Evolutionary conservation across 2,888 invertebrate genomes (phyloP).

Genomic region (Sinohyriopsis cumingii): DNA sequence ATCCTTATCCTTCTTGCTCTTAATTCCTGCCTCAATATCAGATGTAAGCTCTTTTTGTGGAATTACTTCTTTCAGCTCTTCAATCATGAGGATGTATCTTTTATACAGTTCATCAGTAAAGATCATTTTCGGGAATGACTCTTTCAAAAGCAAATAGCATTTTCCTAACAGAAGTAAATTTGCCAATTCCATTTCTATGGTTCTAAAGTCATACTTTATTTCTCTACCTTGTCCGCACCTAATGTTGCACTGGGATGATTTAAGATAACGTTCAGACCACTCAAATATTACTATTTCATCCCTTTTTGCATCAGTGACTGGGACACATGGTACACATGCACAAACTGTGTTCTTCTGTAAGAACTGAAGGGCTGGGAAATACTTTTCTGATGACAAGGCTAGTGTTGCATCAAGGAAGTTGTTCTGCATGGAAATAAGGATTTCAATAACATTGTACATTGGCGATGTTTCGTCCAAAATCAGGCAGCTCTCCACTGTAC

Average conservation of each 20-base stretch:
- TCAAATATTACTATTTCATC: conserved; percentile 10
- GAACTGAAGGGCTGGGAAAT: conserved; percentile 19
- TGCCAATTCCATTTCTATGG: conserved; percentile 33
- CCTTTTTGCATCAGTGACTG: conserved; percentile 17
- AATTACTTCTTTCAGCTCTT: conserved; percentile 15
- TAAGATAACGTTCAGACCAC: conserved; percentile 16
- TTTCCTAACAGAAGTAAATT: conserved; percentile 23
- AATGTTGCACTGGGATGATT: conserved; percentile 31
- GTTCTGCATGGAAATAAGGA: conserved; percentile 33
- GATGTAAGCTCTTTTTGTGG: conserved; percentile 27
- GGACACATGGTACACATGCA: conserved; percentile 12
- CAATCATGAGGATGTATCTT: conserved; percentile 26
- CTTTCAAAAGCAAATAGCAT: conserved; percentile 14
- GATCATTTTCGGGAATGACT: conserved; percentile 24
- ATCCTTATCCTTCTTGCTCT: conserved; percentile 17
- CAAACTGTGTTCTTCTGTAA: conserved; percentile 8
- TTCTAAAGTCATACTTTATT: conserved; percentile 30
- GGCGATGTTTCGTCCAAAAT: conserved; percentile 20
- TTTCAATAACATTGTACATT: conserved; percentile 20
- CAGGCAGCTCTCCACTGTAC: conserved; percentile 14
- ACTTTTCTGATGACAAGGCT: conserved; percentile 6
- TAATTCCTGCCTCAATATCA: conserved; percentile 20
- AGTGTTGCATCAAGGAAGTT: conserved; percentile 22
- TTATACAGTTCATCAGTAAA: conserved; percentile 44
- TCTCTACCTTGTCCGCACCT: conserved; percentile 24